Conservation (phyloP, 1,140 invertebrate species). For the Calliopsis andreniformis region DNA sequence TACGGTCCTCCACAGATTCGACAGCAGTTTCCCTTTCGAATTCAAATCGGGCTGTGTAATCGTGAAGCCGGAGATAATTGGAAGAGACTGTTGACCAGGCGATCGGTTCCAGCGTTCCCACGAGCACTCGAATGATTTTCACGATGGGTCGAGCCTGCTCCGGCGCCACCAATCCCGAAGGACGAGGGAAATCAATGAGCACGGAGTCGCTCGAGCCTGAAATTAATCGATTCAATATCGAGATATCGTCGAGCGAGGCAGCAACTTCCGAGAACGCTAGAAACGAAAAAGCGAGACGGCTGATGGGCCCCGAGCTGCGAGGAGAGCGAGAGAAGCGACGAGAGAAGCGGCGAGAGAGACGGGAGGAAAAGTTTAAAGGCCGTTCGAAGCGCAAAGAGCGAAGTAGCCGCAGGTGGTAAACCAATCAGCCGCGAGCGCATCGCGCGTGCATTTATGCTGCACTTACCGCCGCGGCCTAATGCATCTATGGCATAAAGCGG, state of each 20-base stretch:
- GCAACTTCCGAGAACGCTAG: constrained; percentile 9
- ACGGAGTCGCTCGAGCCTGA: constrained; percentile 3
- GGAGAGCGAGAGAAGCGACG: background rate
- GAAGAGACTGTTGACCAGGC: too few species aligned
- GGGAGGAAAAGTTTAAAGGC: constrained; percentile 31
- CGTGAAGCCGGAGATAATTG: background rate
- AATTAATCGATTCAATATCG: constrained; percentile 30
- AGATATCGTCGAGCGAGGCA: constrained; percentile 13
- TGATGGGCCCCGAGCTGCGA: background rate
- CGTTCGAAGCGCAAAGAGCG: constrained; percentile 31
- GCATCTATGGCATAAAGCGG: constrained; percentile 12
- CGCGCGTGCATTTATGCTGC: constrained; percentile 39
- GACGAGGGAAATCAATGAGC: background rate
- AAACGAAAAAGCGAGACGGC: background rate
- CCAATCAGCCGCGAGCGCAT: constrained; percentile 46
- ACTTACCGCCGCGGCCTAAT: constrained; percentile 32
- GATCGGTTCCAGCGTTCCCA: background rate
- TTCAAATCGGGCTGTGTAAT: background rate
- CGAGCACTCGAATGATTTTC: background rate
- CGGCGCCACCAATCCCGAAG: background rate
- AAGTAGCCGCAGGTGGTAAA: constrained; percentile 54
- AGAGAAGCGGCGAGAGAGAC: background rate
- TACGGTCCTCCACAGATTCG: background rate
- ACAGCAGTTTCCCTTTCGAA: background rate
- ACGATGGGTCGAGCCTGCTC: background rate